These are phyloP conservation scores for Cheilosia grossa DNA, from an alignment of 2,888 invertebrate species.

Conservation along the genomic window DNA sequence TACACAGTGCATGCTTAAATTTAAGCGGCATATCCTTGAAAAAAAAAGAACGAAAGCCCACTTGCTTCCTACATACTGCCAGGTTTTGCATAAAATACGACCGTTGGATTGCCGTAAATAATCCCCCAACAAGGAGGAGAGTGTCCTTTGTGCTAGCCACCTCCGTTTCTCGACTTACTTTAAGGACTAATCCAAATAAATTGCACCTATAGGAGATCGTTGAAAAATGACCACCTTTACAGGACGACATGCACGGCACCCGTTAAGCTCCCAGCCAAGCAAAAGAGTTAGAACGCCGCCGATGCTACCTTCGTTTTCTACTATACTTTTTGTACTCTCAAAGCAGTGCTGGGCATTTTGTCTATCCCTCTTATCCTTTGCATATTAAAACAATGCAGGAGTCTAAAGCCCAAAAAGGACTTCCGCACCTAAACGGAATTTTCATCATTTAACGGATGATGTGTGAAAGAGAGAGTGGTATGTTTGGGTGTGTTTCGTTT, in stretches of 20 bases:
- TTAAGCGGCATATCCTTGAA: slow-evolving; percentile 44
- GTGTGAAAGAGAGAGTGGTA: background rate
- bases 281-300: slow-evolving; percentile 3
- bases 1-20: slow-evolving; percentile 21
- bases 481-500: background rate
- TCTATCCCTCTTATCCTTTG: slow-evolving; percentile 42
- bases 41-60: slow-evolving; percentile 36
- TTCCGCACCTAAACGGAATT: slow-evolving; percentile 19
- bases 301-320: background rate
- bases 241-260: background rate
- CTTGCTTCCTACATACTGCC: slow-evolving; percentile 10
- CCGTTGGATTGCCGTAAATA: slow-evolving; percentile 64
- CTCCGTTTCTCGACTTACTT: slow-evolving; percentile 30
- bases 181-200: slow-evolving; percentile 71
- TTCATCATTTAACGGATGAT: slow-evolving; percentile 51
- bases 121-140: slow-evolving; percentile 52
- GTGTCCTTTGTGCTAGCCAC: slow-evolving; percentile 35
- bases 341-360: slow-evolving; percentile 35
- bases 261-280: slow-evolving; percentile 11
- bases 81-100: slow-evolving; percentile 63
- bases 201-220: slow-evolving; percentile 71
- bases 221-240: slow-evolving; percentile 57
- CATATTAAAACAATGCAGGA: slow-evolving; percentile 52
- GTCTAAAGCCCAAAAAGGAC: slow-evolving; percentile 5
- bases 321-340: slow-evolving; percentile 5